A percentile compares a stretch with the other conserved stretches of the same genome.
These are phyloP conservation scores for Anadara kagoshimensis DNA, from an alignment of 1,140 invertebrate genomes.

Conservation along the genomic window DNA sequence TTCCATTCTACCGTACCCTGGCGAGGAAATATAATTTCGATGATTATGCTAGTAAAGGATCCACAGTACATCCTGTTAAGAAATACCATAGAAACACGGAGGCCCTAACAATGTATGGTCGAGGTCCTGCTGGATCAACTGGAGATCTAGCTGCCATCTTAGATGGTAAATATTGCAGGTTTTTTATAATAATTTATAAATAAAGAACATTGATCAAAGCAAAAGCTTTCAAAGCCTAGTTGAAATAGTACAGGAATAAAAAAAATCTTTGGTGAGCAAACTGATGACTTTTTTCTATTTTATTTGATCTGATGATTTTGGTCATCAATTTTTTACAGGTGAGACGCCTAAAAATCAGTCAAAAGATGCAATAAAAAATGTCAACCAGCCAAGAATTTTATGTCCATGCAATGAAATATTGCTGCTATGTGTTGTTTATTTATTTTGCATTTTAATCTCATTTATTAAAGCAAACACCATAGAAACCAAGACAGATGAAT, in stretches of 20 bases:
- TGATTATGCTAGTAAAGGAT: conserved; percentile 71
- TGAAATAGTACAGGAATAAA: too few relatives aligned
- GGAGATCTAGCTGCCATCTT: conserved; percentile 43
- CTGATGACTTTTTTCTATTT: too few relatives aligned
- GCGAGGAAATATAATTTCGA: conserved; percentile 67
- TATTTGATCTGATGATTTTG: too few relatives aligned
- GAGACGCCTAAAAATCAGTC: too few relatives aligned
- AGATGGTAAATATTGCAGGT: conserved; percentile 52
- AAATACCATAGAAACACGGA: conserved; percentile 68
- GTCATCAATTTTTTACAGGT: too few relatives aligned
- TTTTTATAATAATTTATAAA: too few relatives aligned
- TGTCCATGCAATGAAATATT: neutral
- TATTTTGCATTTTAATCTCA: neutral
- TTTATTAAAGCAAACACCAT: conserved; percentile 48
- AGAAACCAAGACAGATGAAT: conserved; percentile 66
- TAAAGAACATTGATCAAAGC: too few relatives aligned
- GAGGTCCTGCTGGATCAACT: neutral
- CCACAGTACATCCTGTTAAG: conserved; percentile 62
- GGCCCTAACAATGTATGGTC: conserved; percentile 13
- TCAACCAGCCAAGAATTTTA: too few relatives aligned
- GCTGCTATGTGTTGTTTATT: neutral
- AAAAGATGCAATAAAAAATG: too few relatives aligned
- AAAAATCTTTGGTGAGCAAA: too few relatives aligned
- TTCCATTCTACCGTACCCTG: conserved; percentile 61
- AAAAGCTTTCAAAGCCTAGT: too few relatives aligned